Percentiles rank a stretch among this genome's conserved stretches.
phyloP scores from a whole-genome alignment of 2,797 vertebrate species.

The Ctenochaetus hawaiiensis region DNA sequence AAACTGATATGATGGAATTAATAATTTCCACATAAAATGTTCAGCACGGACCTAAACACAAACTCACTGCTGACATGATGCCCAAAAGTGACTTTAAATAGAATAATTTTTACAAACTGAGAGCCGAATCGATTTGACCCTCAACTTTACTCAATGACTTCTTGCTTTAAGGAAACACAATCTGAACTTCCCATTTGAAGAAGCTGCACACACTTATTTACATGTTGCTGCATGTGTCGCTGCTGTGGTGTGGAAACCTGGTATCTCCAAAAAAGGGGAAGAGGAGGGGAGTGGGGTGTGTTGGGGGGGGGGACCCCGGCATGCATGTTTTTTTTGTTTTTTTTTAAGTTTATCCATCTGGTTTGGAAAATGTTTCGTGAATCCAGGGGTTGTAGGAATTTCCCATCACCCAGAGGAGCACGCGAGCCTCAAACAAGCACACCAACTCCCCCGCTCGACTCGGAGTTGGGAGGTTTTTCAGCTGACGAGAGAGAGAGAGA shows the following conservation, averaged over 20 bases:
- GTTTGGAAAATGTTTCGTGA: slow-evolving; percentile 32
- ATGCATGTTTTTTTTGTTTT: not conserved
- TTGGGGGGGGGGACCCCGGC: slow-evolving; percentile 15
- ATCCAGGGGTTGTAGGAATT: slow-evolving; percentile 50
- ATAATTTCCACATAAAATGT: not conserved
- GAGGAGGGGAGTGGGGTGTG: not conserved
- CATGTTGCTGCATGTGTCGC: slow-evolving; percentile 5
- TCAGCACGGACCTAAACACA: not conserved
- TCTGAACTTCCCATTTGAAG: not conserved
- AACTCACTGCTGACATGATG: slow-evolving; percentile 18
- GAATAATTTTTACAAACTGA: not conserved
- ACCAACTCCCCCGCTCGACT: not conserved
- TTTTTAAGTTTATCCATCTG: slow-evolving; percentile 54
- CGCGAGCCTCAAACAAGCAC: slow-evolving; percentile 37
- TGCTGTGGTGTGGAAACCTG: not conserved
- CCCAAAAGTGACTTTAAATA: slow-evolving; percentile 7
- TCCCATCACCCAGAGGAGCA: slow-evolving; percentile 56
- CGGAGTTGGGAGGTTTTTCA: slow-evolving; percentile 36
- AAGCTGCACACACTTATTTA: not conserved
- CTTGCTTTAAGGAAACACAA: slow-evolving; percentile 20
- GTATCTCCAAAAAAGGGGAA: not conserved
- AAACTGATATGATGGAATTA: not conserved
- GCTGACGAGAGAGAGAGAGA: slow-evolving; percentile 32
- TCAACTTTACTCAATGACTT: not conserved
- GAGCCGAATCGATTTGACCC: slow-evolving; percentile 24